Evolutionary conservation across 2,113 vertebrate genomes (phyloP), one percentile per base, ranked within the genome.

Genomic region (Penelope pileata): DNA sequence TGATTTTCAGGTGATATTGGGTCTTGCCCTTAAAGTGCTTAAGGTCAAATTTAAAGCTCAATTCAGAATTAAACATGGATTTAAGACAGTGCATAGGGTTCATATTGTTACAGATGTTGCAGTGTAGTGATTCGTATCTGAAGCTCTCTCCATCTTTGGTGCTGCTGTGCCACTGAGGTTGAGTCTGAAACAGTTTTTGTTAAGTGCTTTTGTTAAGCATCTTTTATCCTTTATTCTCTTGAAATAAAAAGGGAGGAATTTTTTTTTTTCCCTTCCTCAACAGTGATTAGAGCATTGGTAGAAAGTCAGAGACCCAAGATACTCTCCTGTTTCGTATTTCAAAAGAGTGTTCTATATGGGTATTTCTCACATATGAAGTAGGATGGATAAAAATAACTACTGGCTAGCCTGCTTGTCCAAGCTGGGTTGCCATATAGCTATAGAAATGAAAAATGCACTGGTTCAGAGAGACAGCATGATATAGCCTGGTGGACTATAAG

Each of bases 181-280:
- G 32, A 77, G 5, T 17, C 8, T 34, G 45, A 86, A 86, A 68
- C 0, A n/a, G 19, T 70, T 40, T 53, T 2, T 4, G 34, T n/a
- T n/a, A n/a, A n/a, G 2, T 59, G 18, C 3, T 64, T 59, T 48
- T 51, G 3, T 19, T 21, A 58, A 38, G 11, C 12, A 12, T 4
- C 1, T 7, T 13, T 42, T 70, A 47, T 70, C 12, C 7, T n/a
- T n/a, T n/a, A n/a, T n/a, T n/a, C n/a, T n/a, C n/a, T n/a, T n/a
- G n/a, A n/a, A n/a, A n/a, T n/a, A n/a, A n/a, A n/a, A n/a, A n/a
- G n/a, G n/a, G n/a, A n/a, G n/a, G n/a, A n/a, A n/a, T n/a, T 6
- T 36, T 30, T 4, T 1, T 2, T 24, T 8, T 7, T 4, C n/a
- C n/a, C n/a, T 27, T 27, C 10, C 19, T 23, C 10, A 42, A 0